Evolutionary conservation across 2,797 vertebrate species (phyloP).

Genomic region (Odontamblyopus lacepedii): DNA sequence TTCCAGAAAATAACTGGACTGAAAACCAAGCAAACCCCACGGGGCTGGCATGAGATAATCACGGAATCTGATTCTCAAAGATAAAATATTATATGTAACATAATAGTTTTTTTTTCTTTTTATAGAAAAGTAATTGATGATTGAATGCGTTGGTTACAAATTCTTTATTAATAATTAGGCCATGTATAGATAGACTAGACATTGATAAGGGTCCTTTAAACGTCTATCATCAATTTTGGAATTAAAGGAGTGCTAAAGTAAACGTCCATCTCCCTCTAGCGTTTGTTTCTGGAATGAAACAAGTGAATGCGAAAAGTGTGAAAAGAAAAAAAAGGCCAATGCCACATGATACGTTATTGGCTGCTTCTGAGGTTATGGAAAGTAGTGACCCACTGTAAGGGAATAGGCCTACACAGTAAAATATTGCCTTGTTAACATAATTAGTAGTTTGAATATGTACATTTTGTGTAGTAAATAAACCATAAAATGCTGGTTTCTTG

Average conservation of each 20-base stretch:
- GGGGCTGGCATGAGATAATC: slow-evolving; percentile 23
- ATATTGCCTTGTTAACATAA: too few species aligned
- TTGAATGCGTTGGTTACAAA: background rate
- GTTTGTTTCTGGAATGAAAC: slow-evolving; percentile 13
- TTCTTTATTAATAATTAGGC: background rate
- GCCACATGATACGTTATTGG: background rate
- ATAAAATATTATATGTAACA: background rate
- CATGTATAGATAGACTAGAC: too few species aligned
- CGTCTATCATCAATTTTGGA: background rate
- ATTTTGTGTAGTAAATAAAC: too few species aligned
- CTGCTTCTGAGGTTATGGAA: background rate
- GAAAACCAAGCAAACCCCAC: slow-evolving; percentile 19
- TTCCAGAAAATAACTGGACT: slow-evolving; percentile 60
- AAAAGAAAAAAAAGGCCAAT: background rate
- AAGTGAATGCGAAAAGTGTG: background rate
- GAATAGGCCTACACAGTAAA: too few species aligned
- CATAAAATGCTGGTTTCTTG: background rate
- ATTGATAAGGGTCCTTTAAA: background rate
- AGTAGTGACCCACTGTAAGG: background rate
- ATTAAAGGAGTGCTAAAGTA: background rate
- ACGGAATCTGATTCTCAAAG: background rate
- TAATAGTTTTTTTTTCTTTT: too few species aligned
- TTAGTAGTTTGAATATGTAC: too few species aligned
- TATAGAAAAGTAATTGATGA: too few species aligned
- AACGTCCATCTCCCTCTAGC: slow-evolving; percentile 58